phyloP scores from a whole-genome alignment of 30 jellyfish, hydroid and myxozoan species.

The Hydra vulgaris region DNA sequence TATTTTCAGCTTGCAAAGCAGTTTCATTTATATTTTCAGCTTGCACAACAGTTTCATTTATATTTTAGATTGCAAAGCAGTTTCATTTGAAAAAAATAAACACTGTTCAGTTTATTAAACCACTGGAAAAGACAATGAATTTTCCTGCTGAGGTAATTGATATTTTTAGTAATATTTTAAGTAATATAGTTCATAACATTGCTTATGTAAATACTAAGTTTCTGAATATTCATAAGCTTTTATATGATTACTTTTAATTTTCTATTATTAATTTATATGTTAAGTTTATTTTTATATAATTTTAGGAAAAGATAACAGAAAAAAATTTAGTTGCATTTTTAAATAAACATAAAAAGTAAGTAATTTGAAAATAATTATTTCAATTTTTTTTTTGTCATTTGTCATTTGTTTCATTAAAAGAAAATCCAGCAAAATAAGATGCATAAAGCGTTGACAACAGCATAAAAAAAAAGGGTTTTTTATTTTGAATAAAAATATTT shows the following conservation, averaged over 20 bases:
- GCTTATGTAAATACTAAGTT: too few species aligned
- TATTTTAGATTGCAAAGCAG: constrained; percentile 72
- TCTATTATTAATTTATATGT: not conserved
- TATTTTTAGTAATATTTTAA: not conserved
- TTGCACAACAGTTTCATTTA: not conserved
- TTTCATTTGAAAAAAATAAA: constrained; percentile 66
- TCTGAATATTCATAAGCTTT: not conserved
- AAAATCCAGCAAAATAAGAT: too few species aligned
- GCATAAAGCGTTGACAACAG: too few species aligned
- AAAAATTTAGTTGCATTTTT: constrained; percentile 30
- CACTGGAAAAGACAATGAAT: constrained; percentile 58
- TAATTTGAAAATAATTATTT: too few species aligned
- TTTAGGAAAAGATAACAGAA: constrained; percentile 39
- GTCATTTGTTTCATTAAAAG: too few species aligned
- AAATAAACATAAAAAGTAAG: constrained; percentile 33
- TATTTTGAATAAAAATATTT: not conserved
- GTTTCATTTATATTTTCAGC: constrained; percentile 68
- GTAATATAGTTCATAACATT: too few species aligned
- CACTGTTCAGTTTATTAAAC: constrained; percentile 50
- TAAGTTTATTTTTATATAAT: not conserved
- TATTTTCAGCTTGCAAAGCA: constrained; percentile 4
- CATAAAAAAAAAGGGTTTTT: not conserved
- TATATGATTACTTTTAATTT: not conserved
- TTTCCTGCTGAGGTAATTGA: constrained; percentile 43
- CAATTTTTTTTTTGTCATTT: not conserved